These are phyloP conservation scores for Amblyopsis rosae DNA, from an alignment of 2,113 vertebrate genomes.

Conservation along the genomic window DNA sequence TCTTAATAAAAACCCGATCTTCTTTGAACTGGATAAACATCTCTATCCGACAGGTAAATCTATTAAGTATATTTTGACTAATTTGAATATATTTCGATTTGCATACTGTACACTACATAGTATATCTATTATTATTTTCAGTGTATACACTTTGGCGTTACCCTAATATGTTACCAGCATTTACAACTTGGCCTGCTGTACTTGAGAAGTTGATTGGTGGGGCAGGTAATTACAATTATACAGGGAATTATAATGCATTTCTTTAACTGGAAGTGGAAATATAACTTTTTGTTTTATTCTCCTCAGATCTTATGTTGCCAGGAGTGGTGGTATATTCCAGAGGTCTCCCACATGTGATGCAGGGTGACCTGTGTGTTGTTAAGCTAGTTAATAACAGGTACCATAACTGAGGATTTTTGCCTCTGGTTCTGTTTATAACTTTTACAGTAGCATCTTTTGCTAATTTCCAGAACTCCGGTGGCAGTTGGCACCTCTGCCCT, in stretches of 20 bases:
- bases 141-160: slow-evolving; percentile 89
- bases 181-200: slow-evolving; percentile 90
- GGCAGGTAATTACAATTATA: slow-evolving; percentile 81
- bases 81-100: neutral
- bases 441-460: neutral
- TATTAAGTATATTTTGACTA: neutral
- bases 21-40: slow-evolving; percentile 89
- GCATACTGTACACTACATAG: neutral
- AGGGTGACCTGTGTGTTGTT: slow-evolving; percentile 84
- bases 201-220: slow-evolving; percentile 89
- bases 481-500: slow-evolving; percentile 86
- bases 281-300: slow-evolving; percentile 25
- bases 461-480: slow-evolving; percentile 83
- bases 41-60: slow-evolving; percentile 90
- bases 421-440: neutral
- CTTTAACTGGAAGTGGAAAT: neutral
- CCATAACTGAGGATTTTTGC: neutral
- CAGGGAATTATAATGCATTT: neutral
- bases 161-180: slow-evolving; percentile 84
- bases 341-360: slow-evolving; percentile 85
- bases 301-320: slow-evolving; percentile 94
- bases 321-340: slow-evolving; percentile 84
- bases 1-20: slow-evolving; percentile 85
- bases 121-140: slow-evolving; percentile 52
- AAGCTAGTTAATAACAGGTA: slow-evolving; percentile 88